phyloP scores from a whole-genome alignment of 2,113 vertebrate genomes.

The Atlantisia rogersi region DNA sequence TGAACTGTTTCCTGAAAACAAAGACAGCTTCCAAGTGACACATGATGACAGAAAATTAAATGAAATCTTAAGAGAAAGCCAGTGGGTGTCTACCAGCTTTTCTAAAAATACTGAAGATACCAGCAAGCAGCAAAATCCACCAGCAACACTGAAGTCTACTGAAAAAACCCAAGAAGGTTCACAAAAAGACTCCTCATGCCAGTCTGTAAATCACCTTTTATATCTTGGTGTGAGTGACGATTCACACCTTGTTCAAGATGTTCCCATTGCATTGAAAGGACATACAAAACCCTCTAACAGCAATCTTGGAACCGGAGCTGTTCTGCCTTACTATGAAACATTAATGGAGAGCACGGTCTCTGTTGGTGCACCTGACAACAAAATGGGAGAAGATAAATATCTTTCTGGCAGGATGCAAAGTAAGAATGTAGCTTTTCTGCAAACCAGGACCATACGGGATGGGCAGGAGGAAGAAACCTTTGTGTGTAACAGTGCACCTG shows the following conservation, averaged over 20 bases:
- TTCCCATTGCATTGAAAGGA: not conserved
- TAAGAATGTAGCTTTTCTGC: not conserved
- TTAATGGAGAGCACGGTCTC: not conserved
- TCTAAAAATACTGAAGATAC: not conserved
- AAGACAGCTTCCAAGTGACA: not conserved
- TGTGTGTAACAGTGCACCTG: not conserved
- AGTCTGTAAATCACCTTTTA: not conserved
- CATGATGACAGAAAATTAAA: not conserved
- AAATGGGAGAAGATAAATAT: not conserved
- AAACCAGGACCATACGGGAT: not conserved
- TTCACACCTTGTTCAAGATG: not conserved
- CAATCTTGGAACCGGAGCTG: not conserved
- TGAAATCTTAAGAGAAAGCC: constrained; percentile 42
- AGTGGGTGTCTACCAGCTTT: constrained; percentile 57
- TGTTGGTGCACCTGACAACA: not conserved
- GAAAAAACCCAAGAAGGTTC: not conserved
- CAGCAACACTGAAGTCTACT: not conserved
- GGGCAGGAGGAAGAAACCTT: not conserved
- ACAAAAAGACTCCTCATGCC: not conserved
- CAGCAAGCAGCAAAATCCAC: not conserved
- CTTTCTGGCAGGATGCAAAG: not conserved
- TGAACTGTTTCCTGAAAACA: not conserved
- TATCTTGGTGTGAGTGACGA: not conserved
- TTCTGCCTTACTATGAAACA: constrained; percentile 59
- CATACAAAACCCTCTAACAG: not conserved